Base-by-base conservation (phyloP, 2,888 invertebrate species). In the Parapristionchus giblindavisi region DNA sequence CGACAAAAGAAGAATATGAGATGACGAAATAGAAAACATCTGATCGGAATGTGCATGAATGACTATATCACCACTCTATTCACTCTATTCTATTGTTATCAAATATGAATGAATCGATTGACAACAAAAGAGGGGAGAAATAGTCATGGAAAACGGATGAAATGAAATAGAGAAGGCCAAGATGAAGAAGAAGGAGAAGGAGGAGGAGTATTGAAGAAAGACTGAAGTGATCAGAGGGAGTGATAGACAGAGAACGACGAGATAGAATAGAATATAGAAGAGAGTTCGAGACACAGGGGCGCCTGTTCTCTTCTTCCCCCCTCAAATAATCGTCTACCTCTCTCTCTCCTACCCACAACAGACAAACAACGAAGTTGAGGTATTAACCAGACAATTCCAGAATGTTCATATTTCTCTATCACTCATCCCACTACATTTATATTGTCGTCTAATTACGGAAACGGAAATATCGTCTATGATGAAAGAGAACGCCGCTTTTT, bases 241-340 rank as follows among this genome's bases (percentile, higher is more conserved):
- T 29, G 14, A 5, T 38, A 40, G 6, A 32, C 24, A 40, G 24
- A 24, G 17, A 56, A 27, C 8, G 56, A 27, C 14, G 56, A 24
- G 56, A 11, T 17, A 56, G 17, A 56, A 11, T 17, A 56, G 56
- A 24, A 56, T 8, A 8, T 17, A 56, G 14, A 8, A 27, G 56
- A 11, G 56, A n/a, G n/a, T n/a, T n/a, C n/a, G n/a, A n/a, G n/a
- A n/a, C n/a, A n/a, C n/a, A n/a, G 56, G 56, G 70, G 70, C 70
- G 70, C 56, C 70, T 71, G 70, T 71, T 71, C 70, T 71, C 70
- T 56, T 54, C 40, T 43, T 48, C 27, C 43, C 32, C 17, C 11
- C 48, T 43, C 66, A 48, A 66, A n/a, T n/a, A n/a, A n/a, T n/a
- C n/a, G n/a, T n/a, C n/a, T n/a, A 34, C 66, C 51, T 48, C 68